Evolutionary conservation across 2,888 invertebrate species (phyloP).

Genomic region (Melinaea menophilus): DNA sequence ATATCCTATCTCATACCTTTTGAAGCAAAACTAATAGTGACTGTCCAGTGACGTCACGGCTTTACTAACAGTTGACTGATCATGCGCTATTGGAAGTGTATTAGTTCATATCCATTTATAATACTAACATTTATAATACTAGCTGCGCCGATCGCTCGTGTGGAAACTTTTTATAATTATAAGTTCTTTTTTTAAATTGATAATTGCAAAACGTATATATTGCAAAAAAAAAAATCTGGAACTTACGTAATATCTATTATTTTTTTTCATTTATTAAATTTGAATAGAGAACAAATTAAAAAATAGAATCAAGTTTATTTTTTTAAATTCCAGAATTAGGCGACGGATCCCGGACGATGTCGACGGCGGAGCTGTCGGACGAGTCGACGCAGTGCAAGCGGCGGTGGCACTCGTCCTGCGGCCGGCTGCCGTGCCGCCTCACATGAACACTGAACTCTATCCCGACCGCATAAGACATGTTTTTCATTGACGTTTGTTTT

Average conservation of each 20-base stretch:
- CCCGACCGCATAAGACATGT: conserved; percentile 13
- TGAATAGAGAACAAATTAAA: no score
- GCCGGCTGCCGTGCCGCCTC: conserved; percentile 67
- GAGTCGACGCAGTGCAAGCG: conserved; percentile 61
- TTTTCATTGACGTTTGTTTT: conserved; percentile 11
- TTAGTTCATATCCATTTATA: background rate
- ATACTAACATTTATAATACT: background rate
- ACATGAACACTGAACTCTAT: conserved; percentile 47
- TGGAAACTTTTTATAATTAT: no score
- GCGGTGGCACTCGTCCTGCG: conserved; percentile 72
- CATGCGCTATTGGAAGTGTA: conserved; percentile 5
- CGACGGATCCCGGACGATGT: conserved; percentile 66
- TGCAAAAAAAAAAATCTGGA: no score
- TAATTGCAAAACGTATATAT: no score
- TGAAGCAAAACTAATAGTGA: background rate
- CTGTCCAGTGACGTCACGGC: background rate
- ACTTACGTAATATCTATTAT: no score
- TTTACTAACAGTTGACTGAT: background rate
- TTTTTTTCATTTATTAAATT: no score
- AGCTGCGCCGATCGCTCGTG: no score
- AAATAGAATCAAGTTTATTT: background rate
- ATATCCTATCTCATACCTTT: no score
- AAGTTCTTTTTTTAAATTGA: no score
- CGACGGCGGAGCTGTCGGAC: conserved; percentile 70
- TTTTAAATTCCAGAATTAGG: conserved; percentile 51